Base-by-base conservation (phyloP, 2,888 invertebrate genomes). In the Amblyjoppa fuscipennis region DNA sequence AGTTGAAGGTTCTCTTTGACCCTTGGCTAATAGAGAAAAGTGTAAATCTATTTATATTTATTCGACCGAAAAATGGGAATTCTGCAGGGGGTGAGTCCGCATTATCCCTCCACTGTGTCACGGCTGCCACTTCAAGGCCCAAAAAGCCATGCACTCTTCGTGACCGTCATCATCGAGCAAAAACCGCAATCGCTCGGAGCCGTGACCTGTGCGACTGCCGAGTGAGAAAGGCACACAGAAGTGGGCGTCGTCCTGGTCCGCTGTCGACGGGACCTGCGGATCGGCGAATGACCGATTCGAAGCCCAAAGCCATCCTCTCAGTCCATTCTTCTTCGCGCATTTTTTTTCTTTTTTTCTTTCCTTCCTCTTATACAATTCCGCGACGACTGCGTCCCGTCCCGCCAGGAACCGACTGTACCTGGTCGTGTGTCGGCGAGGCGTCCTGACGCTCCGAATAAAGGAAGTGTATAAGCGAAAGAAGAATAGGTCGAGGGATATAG, bases 401-500 rank as follows among this genome's bases (percentile, higher is more conserved):
- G 61, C 73, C 66, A n/a, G 71, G 82, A 69, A 86, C 75, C 78
- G 77, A 16, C 53, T 80, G 73, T 89, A 88, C 89, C 90, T 88
- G 89, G 89, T 89, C 89, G 90, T 90, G 90, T 90, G 90, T 90
- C 90, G 89, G 88, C 84, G 41, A 34, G 71, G 85, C 61, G 61
- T 71, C 81, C 28, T 74, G 75, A 41, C 51, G 69, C 74, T 80
- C 64, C 82, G 69, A 77, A 80, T 76, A 79, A 79, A 85, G 74
- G 76, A 83, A 83, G 59, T 79, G 68, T 68, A 75, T 77, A 73
- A 69, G 77, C 51, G 70, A 53, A 6, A 69, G 69, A 84, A 85
- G 70, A 79, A 82, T 78, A 56, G 78, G 66, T 56, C 38, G 31
- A 66, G 64, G 64, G 53, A 83, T 85, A 71, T 76, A 70, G 31